Conservation (phyloP, 2,797 vertebrate species). For the Pempheris klunzingeri region DNA sequence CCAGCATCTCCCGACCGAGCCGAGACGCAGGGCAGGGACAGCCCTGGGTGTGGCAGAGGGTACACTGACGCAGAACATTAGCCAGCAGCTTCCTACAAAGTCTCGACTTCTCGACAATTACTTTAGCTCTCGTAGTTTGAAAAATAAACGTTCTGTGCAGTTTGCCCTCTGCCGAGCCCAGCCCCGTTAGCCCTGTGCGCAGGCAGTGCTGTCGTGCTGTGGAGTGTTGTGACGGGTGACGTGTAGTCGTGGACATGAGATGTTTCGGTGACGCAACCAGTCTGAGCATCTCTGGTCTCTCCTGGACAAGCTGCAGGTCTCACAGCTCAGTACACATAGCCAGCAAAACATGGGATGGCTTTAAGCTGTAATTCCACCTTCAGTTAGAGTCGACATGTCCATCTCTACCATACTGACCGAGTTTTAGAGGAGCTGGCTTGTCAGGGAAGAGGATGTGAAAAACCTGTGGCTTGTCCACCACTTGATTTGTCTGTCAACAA, state of each 20-base stretch:
- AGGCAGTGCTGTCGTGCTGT: constrained; percentile 83
- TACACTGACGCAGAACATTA: constrained; percentile 57
- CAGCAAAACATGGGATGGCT: constrained; percentile 5
- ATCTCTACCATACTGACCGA: constrained; percentile 22
- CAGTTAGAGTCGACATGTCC: constrained; percentile 5
- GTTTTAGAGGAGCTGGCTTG: constrained; percentile 28
- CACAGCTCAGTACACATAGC: constrained; percentile 42
- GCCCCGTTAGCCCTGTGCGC: constrained; percentile 67
- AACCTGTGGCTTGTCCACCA: constrained; percentile 79
- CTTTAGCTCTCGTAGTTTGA: neutral
- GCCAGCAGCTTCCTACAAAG: constrained; percentile 1
- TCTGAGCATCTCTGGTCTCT: constrained; percentile 76
- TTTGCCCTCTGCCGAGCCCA: constrained; percentile 67
- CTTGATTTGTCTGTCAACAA: constrained; percentile 62
- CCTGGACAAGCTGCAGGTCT: constrained; percentile 79
- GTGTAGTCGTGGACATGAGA: constrained; percentile 77
- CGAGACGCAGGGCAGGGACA: constrained; percentile 63
- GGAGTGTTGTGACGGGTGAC: constrained; percentile 85
- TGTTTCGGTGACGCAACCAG: constrained; percentile 56
- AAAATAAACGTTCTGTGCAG: constrained; percentile 39
- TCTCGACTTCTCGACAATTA: neutral
- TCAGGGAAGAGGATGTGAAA: constrained; percentile 66
- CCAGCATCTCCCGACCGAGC: constrained; percentile 79
- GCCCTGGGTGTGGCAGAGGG: constrained; percentile 59
- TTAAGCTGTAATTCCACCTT: constrained; percentile 19